Evolutionary conservation across 2,113 vertebrate species (phyloP).

Genomic region (Morone chrysops): DNA sequence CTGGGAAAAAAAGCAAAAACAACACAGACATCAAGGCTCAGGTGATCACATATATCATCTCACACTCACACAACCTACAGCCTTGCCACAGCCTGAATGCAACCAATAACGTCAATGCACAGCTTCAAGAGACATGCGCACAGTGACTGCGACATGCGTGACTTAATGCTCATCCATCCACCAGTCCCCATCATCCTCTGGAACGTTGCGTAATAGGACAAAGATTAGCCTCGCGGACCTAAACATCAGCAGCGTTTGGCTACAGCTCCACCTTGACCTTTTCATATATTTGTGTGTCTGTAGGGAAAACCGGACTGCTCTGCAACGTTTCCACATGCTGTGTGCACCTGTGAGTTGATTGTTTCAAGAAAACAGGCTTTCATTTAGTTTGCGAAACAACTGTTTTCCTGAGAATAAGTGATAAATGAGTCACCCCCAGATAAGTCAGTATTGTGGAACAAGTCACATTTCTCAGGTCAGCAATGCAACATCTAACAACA

Average conservation of each 20-base stretch:
- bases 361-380: not conserved
- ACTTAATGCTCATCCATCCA: slow-evolving; percentile 51
- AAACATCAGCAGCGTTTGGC: slow-evolving; percentile 35
- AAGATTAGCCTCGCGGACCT: slow-evolving; percentile 20
- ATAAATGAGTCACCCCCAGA: not conserved
- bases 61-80: not conserved
- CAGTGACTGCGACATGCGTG: slow-evolving; percentile 7
- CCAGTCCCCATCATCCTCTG: slow-evolving; percentile 42
- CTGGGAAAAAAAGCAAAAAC: not conserved
- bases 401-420: not conserved
- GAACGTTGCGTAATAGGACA: slow-evolving; percentile 29
- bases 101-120: not conserved
- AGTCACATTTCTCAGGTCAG: not conserved
- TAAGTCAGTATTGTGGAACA: not conserved
- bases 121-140: slow-evolving; percentile 1
- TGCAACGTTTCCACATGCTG: not conserved
- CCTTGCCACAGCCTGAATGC: slow-evolving; percentile 1
- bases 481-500: not conserved
- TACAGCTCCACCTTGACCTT: slow-evolving; percentile 12
- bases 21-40: not conserved
- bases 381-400: not conserved
- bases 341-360: not conserved
- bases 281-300: not conserved
- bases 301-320: not conserved
- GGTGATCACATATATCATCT: not conserved